Evolutionary conservation across 2,888 invertebrate genomes (phyloP), one percentile per base, ranked within the genome.

Genomic region (Athetis lepigone): DNA sequence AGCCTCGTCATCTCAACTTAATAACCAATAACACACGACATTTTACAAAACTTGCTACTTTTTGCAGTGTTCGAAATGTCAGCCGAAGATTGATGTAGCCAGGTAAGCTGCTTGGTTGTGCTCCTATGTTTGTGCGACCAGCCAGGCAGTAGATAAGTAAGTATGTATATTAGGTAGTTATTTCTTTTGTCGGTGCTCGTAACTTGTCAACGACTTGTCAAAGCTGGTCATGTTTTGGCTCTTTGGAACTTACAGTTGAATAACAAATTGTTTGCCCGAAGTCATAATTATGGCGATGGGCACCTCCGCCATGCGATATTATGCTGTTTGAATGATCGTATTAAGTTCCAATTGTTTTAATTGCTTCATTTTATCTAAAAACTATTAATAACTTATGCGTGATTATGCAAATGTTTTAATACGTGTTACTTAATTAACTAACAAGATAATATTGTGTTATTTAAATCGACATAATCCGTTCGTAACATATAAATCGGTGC

Each of bases 241-340:
- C 59, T 72, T 61, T 73, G 71, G 60, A 75, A 79, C 77, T 76
- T 73, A 70, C 61, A 88, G 88, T 86, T 85, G 80, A 86, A 88
- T 88, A 85, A 83, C 85, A 87, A 88, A 88, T 87, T 77, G 80
- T 76, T 81, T 56, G 76, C 69, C 65, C 60, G 75, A 78, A 82
- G 78, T 80, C 71, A 79, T 75, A n/a, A n/a, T n/a, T n/a, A 77
- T 78, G 64, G 69, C 65, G 69, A 79, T 79, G 46, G 64, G 61
- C 70, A 63, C 55, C 64, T 58, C 56, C 54, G 74, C 54, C 62
- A 70, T 70, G 66, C 78, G 37, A 70, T 73, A 74, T 56, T 75
- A 66, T 65, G 60, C 65, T 68, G 68, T 78, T 75, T 65, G 65
- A 77, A 74, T 77, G 54, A 78, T 73, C 79, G 77, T 76, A 76